A percentile compares a stretch with the other conserved stretches of the same genome.
Evolutionary conservation across 2,888 invertebrate genomes (phyloP).

Genomic region (Drosophila austrosaltans): DNA sequence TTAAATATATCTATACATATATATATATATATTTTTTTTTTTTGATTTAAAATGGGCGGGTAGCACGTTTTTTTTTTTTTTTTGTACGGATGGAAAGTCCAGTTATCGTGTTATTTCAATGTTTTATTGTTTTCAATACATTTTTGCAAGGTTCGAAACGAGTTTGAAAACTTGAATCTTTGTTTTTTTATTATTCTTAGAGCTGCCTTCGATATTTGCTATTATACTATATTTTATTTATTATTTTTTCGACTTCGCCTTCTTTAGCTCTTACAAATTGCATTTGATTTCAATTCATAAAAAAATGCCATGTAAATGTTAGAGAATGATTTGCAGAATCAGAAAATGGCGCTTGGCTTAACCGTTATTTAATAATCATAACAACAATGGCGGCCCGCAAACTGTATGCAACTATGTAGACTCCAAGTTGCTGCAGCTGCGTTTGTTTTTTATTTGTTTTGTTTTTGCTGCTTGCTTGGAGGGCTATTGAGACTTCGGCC

Average conservation of each 20-base stretch:
- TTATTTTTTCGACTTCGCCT: constrained; percentile 40
- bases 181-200: constrained; percentile 30
- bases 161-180: background rate
- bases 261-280: constrained; percentile 49
- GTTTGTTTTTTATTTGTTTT: constrained; percentile 21
- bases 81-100: constrained; percentile 50
- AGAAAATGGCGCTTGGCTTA: constrained; percentile 69
- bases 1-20: too few species aligned
- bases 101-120: constrained; percentile 49
- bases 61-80: constrained; percentile 47
- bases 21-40: constrained; percentile 9
- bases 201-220: constrained; percentile 41
- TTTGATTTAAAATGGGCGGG: constrained; percentile 30
- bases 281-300: constrained; percentile 43
- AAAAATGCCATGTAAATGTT: constrained; percentile 52
- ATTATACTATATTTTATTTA: constrained; percentile 50
- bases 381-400: constrained; percentile 51
- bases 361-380: constrained; percentile 77
- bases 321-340: constrained; percentile 73
- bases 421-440: constrained; percentile 26
- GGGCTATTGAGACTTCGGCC: constrained; percentile 52
- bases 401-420: constrained; percentile 28
- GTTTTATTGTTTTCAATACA: constrained; percentile 48
- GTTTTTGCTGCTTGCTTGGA: constrained; percentile 31
- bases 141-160: constrained; percentile 1